Base-by-base conservation (phyloP, 2,888 invertebrate species). In the Nymphalis c-album region DNA sequence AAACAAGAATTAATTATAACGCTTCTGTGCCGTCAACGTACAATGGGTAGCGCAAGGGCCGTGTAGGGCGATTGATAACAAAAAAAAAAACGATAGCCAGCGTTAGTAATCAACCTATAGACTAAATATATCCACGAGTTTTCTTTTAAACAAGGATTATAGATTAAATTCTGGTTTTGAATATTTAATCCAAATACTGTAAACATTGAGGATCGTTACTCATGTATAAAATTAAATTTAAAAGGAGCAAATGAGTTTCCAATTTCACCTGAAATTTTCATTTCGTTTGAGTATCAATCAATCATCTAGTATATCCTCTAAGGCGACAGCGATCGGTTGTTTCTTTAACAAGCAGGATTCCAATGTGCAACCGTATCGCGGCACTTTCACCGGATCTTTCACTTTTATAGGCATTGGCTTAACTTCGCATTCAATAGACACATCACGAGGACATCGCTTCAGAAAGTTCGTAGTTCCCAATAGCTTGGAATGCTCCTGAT, bases 391-490 rank as follows among this genome's bases (percentile, higher is more conserved):
- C 17, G 87, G 88, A 63, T 89, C 87, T 63, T 77, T 79, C 58
- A 85, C 77, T 80, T 82, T 85, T 31, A 83, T 72, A 20, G 75
- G 76, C 48, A 76, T 71, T 45, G 75, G 75, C 69, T 81, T 81
- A 51, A 82, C 78, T 51, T 85, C 82, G 73, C 83, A 88, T 75
- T 85, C 86, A 63, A 91, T 75, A 40, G 84, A 76, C 63, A 91
- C 88, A 75, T 90, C 91, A 55, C 80, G 84, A 22, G 88, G 85
- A 73, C 80, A 82, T 75, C 88, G 82, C 70, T 68, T 70, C 69
- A 91, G 85, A 76, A 85, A 91, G 82, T 89, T 91, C 60, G 88
- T 72, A 71, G 88, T 83, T 60, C 90, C 90, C 73, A 87, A 78
- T 63, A 80, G 69, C 77, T 81, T 85, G 64, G 91, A 90, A 80